A percentile compares a stretch with the other conserved stretches of the same genome.
Evolutionary conservation across 2,797 vertebrate genomes (phyloP).

Genomic region (Pangasius djambal): DNA sequence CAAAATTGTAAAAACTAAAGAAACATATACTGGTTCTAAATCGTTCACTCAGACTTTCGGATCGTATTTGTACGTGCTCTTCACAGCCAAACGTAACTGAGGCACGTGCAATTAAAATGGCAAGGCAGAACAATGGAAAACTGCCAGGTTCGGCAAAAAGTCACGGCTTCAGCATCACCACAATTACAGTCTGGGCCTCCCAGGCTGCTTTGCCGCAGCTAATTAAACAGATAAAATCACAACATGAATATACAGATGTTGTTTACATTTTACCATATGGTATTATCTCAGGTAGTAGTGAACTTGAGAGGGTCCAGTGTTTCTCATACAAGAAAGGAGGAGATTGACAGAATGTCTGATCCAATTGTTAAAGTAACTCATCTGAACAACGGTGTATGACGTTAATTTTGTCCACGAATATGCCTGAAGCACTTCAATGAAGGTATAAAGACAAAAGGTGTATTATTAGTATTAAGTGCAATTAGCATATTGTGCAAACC

Average conservation of each 20-base stretch:
- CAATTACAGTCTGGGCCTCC: constrained; percentile 94
- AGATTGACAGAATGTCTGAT: constrained; percentile 85
- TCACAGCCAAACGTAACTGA: constrained; percentile 71
- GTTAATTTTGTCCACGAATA: neutral
- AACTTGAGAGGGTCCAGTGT: constrained; percentile 76
- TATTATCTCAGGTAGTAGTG: constrained; percentile 98
- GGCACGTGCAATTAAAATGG: constrained; percentile 86
- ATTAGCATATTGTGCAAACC: neutral
- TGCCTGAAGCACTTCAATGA: neutral
- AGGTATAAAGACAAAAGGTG: neutral
- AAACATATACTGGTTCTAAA: neutral
- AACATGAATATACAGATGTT: constrained; percentile 99
- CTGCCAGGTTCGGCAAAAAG: constrained; percentile 93
- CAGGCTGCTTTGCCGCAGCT: constrained; percentile 99
- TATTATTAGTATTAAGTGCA: neutral
- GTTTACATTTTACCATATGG: constrained; percentile 99
- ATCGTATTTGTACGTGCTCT: neutral
- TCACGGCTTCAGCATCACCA: constrained; percentile 84
- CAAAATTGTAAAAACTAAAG: too few relatives aligned
- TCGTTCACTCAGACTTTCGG: neutral
- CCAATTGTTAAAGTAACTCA: constrained; percentile 36
- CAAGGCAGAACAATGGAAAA: constrained; percentile 88
- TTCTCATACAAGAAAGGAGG: constrained; percentile 80
- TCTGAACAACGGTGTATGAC: neutral
- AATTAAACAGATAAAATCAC: constrained; percentile 99